A percentile compares a stretch with the other conserved stretches of the same genome.
Evolutionary conservation across 2,888 invertebrate species (phyloP).

Genomic region (Microplitis deprimator): DNA sequence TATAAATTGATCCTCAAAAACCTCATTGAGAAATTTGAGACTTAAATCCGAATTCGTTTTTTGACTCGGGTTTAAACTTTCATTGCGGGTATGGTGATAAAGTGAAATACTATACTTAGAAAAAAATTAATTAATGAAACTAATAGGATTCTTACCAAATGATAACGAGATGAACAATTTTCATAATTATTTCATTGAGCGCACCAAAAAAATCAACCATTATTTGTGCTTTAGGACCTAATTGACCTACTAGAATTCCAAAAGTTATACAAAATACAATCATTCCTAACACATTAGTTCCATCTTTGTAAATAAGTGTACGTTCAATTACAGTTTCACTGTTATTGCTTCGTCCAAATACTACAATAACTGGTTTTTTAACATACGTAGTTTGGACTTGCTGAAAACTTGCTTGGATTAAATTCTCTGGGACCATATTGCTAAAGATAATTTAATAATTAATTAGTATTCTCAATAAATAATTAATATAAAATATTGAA

Average conservation of each 20-base stretch:
- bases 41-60: too few species aligned
- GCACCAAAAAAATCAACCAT: conserved; percentile 77
- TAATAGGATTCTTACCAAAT: conserved; percentile 73
- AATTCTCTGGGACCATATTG: conserved; percentile 77
- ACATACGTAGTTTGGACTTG: conserved; percentile 74
- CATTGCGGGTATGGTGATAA: too few species aligned
- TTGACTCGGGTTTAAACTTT: too few species aligned
- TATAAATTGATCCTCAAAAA: too few species aligned
- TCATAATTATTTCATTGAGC: conserved; percentile 77
- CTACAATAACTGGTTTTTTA: conserved; percentile 59
- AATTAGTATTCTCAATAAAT: conserved; percentile 8
- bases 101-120: too few species aligned
- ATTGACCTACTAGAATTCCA: conserved; percentile 75
- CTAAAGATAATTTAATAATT: conserved; percentile 61
- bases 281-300: conserved; percentile 78
- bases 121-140: too few species aligned
- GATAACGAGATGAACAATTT: conserved; percentile 74
- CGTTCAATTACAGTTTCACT: conserved; percentile 60
- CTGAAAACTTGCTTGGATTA: conserved; percentile 76
- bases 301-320: conserved; percentile 72
- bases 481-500: background rate
- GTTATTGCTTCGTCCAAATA: conserved; percentile 55
- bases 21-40: too few species aligned
- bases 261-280: conserved; percentile 77
- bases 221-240: conserved; percentile 73